Evolutionary conservation across 2,888 invertebrate genomes (phyloP).

Genomic region (Ophion slaviceki): DNA sequence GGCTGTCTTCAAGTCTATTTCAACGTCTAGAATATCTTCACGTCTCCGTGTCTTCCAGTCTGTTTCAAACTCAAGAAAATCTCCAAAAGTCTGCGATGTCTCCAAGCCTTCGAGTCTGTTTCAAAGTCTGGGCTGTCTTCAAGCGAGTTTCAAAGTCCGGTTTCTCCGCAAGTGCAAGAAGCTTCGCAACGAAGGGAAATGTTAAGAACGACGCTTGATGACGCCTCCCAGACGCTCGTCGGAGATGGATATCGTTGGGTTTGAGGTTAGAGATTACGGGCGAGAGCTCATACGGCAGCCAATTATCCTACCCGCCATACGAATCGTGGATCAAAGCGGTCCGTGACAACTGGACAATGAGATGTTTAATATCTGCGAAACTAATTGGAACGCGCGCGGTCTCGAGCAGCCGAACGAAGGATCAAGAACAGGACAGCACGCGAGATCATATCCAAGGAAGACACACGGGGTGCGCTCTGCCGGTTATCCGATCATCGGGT

Average conservation of each 20-base stretch:
- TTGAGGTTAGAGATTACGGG: neutral
- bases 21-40: too few relatives aligned
- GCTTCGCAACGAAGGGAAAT: neutral
- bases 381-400: constrained; percentile 67
- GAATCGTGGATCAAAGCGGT: neutral
- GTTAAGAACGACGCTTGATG: neutral
- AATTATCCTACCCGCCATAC: neutral
- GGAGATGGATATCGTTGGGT: neutral
- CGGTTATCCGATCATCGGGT: constrained; percentile 57
- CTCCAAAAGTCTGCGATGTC: neutral
- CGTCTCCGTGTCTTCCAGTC: too few relatives aligned
- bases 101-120: neutral
- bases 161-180: neutral
- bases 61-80: too few relatives aligned
- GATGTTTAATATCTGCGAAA: constrained; percentile 67
- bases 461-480: constrained; percentile 24
- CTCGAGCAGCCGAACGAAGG: constrained; percentile 22
- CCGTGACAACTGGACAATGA: constrained; percentile 62
- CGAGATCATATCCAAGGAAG: neutral
- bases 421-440: neutral
- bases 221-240: neutral
- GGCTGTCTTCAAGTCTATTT: too few relatives aligned
- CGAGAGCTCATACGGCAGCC: neutral
- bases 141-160: neutral
- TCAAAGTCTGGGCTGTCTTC: neutral